Base-by-base conservation (phyloP, 2,113 vertebrate species). In the Podiceps cristatus region DNA sequence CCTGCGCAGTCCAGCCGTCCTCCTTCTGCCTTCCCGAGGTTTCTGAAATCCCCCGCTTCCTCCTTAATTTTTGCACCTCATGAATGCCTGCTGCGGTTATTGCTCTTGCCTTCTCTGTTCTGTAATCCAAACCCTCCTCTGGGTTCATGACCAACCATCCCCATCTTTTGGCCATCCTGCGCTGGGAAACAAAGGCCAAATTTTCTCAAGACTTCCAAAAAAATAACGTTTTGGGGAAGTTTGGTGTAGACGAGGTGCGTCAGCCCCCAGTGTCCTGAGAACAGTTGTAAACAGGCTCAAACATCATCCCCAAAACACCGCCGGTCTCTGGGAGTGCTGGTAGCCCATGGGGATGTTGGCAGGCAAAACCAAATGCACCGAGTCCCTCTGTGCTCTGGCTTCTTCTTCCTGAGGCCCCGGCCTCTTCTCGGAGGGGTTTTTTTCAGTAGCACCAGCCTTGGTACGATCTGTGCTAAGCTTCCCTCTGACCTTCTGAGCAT, bases 171-270 rank as follows among this genome's bases (percentile, higher is more conserved):
- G 22, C 49, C 50, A 13, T 7, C 27, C 49, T 8, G 17, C 42
- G 37, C 24, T 90, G 64, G 37, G 45, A 49, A 45, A 35, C 9
- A 2, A 47, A 35, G 37, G 29, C 50, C 80, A 66, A 0, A 18
- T 78, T 63, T 67, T 44, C 86, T 45, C 59, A 15, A 63, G 31
- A 3, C 24, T 47, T 77, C 3, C 7, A 18, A 23, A 68, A 8
- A 18, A 25, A 13, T 1, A 8, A 27, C 5, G 0, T 4, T 53
- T 6, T 4, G 50, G 59, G 31, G 28, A 25, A 4, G 8, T 37
- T 50, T 6, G 52, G 8, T 29, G 66, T 10, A 6, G 33, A 15
- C 0, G 4, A 52, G 40, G 19, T 35, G 29, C 6, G 2, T 18
- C 44, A 28, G 22, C 60, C 47, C 35, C 47, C 4, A 18, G 0